Base-by-base conservation (phyloP, 1,140 invertebrate genomes). In the Cyrtorhinus lividipennis region DNA sequence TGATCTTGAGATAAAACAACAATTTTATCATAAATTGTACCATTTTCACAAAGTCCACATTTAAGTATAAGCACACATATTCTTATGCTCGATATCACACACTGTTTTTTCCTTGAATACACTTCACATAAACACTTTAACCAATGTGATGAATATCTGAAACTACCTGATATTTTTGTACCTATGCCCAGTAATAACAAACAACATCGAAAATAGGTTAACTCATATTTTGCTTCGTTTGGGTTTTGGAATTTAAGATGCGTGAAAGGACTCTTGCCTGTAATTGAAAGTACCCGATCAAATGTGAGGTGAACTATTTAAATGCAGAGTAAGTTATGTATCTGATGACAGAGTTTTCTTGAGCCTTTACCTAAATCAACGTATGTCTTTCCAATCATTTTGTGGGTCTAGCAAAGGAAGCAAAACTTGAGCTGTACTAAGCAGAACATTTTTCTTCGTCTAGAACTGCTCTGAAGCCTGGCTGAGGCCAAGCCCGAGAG, bases 31-130 rank as follows among this genome's bases (percentile, higher is more conserved):
- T 53, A 53, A 22, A 15, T 53, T 38, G 30, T 15, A 53, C 20
- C 48, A 53, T 53, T 53, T 53, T 53, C 48, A 53, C 48, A 53
- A 53, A 53, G 10, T 53, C 48, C 5, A 53, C 48, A 53, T 53
- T 53, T 10, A 53, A 22, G 48, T 53, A 38, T 38, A 38, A 53
- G 48, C 48, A 53, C 48, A 53, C 48, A 10, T 53, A 53, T 53
- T 53, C 48, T 53, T 20, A 53, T 53, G 48, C 48, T 53, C 48
- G 20, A 53, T 53, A 53, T 53, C 48, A 53, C 48, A 53, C 48
- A 22, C 48, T 53, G n/a, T n/a, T n/a, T n/a, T n/a, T n/a, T n/a
- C n/a, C n/a, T 53, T 53, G 20, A 53, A 53, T 53, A 53, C 20
- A 22, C 20, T 20, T 53, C 20, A 53, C 48, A 53, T 22, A 5